These are phyloP conservation scores for Cydia strobilella DNA, from an alignment of 1,140 invertebrate species.

Conservation along the genomic window DNA sequence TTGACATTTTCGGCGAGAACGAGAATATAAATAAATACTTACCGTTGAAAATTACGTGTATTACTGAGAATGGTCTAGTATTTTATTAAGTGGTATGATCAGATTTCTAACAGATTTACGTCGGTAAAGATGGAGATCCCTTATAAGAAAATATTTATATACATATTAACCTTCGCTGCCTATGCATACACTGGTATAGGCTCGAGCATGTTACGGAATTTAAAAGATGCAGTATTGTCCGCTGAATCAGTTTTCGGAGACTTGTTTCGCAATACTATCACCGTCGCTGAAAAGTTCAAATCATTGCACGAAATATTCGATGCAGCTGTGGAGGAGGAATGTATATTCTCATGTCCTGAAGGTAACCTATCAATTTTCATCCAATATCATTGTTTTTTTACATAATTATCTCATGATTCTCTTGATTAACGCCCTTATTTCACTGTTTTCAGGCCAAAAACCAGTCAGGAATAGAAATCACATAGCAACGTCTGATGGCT, in stretches of 20 bases:
- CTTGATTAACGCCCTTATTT: constrained; percentile 15
- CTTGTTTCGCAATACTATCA: constrained; percentile 87
- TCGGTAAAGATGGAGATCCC: constrained; percentile 83
- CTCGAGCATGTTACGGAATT: constrained; percentile 85
- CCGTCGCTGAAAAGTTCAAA: constrained; percentile 87
- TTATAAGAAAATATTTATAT: constrained; percentile 88
- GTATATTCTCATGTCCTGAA: constrained; percentile 86
- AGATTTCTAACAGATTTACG: neutral
- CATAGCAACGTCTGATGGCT: constrained; percentile 88
- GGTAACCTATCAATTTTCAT: constrained; percentile 71
- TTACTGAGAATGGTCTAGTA: constrained; percentile 33
- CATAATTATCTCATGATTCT: neutral
- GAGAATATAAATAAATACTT: constrained; percentile 33
- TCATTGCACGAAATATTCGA: constrained; percentile 90
- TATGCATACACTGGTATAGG: constrained; percentile 91
- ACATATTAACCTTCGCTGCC: constrained; percentile 86
- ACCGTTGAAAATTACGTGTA: constrained; percentile 44
- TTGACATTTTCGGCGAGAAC: constrained; percentile 24
- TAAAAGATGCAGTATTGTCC: constrained; percentile 88
- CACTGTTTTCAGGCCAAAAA: constrained; percentile 80
- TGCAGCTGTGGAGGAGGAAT: constrained; percentile 91
- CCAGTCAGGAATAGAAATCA: constrained; percentile 87
- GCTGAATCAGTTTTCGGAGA: constrained; percentile 89
- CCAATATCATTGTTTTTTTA: constrained; percentile 1
- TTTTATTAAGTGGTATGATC: neutral